Conservation (phyloP, 2,797 vertebrate species). For the Nannoperca australis region DNA sequence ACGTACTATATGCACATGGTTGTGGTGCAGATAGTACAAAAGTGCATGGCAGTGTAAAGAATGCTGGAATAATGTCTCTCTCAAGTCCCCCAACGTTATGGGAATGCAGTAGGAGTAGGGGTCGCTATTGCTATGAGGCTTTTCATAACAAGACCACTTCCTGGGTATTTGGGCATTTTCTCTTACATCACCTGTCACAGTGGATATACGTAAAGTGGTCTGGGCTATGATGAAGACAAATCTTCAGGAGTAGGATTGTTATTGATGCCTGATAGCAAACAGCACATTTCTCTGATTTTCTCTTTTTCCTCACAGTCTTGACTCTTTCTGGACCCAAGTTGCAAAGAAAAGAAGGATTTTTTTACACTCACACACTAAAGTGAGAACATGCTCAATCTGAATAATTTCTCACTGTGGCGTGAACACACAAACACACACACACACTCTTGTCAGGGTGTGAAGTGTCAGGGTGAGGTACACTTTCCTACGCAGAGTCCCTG, state of each 20-base stretch:
- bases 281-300: background rate
- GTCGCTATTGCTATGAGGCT: background rate
- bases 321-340: slow-evolving; percentile 2
- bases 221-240: background rate
- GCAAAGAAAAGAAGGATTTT: slow-evolving; percentile 28
- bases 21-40: too few species aligned
- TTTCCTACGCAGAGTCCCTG: slow-evolving; percentile 9
- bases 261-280: background rate
- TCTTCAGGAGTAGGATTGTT: background rate
- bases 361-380: slow-evolving; percentile 45
- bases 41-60: too few species aligned
- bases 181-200: background rate
- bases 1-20: too few species aligned
- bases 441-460: background rate
- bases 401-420: background rate
- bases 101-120: background rate
- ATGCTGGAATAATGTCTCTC: background rate
- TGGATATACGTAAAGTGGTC: background rate
- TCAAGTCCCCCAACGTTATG: too few species aligned
- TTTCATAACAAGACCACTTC: background rate
- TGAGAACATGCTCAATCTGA: slow-evolving; percentile 27
- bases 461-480: slow-evolving; percentile 21
- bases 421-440: background rate
- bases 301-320: background rate
- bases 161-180: background rate